phyloP scores from a whole-genome alignment of 1,140 invertebrate species.

The Melitaea cinxia region DNA sequence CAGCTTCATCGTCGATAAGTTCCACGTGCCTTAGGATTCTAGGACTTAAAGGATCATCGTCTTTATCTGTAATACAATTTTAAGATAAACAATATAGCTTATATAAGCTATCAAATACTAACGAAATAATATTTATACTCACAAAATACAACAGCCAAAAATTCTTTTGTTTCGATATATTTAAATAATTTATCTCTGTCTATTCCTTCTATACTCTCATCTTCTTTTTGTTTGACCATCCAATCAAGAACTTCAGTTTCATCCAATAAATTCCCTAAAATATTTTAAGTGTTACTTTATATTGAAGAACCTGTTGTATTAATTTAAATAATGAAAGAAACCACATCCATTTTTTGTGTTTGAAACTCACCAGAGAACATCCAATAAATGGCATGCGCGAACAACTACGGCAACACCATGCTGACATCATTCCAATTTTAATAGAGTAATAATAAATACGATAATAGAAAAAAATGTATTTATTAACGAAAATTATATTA shows the following conservation, averaged over 20 bases:
- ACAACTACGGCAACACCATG: slow-evolving; percentile 76
- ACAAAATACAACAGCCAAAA: slow-evolving; percentile 96
- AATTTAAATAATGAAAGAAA: slow-evolving; percentile 63
- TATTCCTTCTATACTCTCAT: slow-evolving; percentile 96
- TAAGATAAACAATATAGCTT: background rate
- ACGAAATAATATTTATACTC: slow-evolving; percentile 81
- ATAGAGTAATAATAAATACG: slow-evolving; percentile 69
- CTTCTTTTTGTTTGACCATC: slow-evolving; percentile 95
- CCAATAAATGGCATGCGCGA: slow-evolving; percentile 75
- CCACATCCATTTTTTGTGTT: slow-evolving; percentile 78
- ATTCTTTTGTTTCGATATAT: slow-evolving; percentile 95
- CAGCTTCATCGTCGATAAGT: slow-evolving; percentile 94
- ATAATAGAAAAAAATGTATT: slow-evolving; percentile 75
- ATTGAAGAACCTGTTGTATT: slow-evolving; percentile 51
- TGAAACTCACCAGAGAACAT: slow-evolving; percentile 74
- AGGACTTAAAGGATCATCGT: slow-evolving; percentile 90
- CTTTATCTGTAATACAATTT: slow-evolving; percentile 85
- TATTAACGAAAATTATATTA: slow-evolving; percentile 77
- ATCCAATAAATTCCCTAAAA: slow-evolving; percentile 92
- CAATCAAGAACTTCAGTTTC: slow-evolving; percentile 93
- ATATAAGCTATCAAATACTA: background rate
- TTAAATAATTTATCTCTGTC: slow-evolving; percentile 91
- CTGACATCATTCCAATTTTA: slow-evolving; percentile 77
- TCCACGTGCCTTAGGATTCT: slow-evolving; percentile 92
- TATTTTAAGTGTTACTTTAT: slow-evolving; percentile 61